Evolutionary conservation across 2,797 vertebrate genomes (phyloP).

Genomic region (Phataginus tetradactyla): DNA sequence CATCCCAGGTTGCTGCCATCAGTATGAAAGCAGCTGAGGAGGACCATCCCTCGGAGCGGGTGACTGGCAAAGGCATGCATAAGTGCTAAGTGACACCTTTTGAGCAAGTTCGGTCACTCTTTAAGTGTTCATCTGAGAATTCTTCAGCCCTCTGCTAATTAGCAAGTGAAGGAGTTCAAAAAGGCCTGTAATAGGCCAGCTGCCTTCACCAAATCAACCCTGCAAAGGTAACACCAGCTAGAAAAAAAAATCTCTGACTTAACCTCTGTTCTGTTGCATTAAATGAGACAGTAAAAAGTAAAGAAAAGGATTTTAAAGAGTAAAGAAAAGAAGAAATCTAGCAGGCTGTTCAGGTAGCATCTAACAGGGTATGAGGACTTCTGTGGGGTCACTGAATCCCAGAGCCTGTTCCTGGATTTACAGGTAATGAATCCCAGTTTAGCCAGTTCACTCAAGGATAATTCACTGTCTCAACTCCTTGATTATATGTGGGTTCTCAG

Average conservation of each 20-base stretch:
- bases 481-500: neutral
- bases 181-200: neutral
- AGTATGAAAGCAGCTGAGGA: neutral
- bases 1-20: neutral
- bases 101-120: neutral
- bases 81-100: neutral
- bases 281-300: conserved; percentile 29
- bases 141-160: neutral
- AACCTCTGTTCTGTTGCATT: conserved; percentile 54
- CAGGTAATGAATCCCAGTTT: conserved; percentile 45
- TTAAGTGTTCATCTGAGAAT: neutral
- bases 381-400: conserved; percentile 32
- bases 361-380: neutral
- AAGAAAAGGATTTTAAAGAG: conserved; percentile 45
- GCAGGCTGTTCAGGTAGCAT: neutral
- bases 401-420: neutral
- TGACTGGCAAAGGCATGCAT: neutral
- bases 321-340: conserved; percentile 49
- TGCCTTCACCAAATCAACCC: neutral
- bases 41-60: neutral
- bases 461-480: neutral
- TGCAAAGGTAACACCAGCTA: neutral
- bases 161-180: conserved; percentile 17
- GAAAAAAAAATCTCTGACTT: conserved; percentile 37
- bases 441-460: conserved; percentile 4